Conservation (phyloP, 2,888 invertebrate species). For the Mimas tiliae region DNA sequence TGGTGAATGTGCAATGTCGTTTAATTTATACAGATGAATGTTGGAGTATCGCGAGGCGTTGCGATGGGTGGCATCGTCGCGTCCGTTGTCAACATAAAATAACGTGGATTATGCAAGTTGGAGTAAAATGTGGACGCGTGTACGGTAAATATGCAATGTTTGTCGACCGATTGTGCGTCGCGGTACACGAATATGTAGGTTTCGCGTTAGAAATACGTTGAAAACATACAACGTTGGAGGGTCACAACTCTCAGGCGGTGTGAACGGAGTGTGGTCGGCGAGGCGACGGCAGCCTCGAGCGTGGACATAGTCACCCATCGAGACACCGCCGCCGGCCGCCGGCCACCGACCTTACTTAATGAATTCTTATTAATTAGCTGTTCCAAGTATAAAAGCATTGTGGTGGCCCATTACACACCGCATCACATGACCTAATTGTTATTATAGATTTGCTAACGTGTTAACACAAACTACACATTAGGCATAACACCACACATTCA, state of each 20-base stretch:
- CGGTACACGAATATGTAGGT: background rate
- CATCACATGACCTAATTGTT: background rate
- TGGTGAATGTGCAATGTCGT: constrained; percentile 61
- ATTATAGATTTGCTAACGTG: background rate
- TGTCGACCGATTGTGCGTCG: background rate
- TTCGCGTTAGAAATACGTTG: constrained; percentile 30
- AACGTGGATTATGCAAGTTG: constrained; percentile 82
- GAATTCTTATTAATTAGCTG: constrained; percentile 15
- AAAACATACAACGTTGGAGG: constrained; percentile 2
- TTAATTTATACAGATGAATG: constrained; percentile 56
- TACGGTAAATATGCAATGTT: constrained; percentile 68
- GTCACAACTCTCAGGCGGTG: background rate
- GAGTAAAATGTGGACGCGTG: constrained; percentile 76
- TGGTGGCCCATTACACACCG: background rate
- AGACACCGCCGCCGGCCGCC: constrained; percentile 2
- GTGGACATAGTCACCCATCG: constrained; percentile 19
- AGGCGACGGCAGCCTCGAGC: constrained; percentile 13
- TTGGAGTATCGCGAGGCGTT: constrained; percentile 53
- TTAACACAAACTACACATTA: background rate
- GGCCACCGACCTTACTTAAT: constrained; percentile 11
- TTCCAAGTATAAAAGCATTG: background rate
- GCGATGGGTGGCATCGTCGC: constrained; percentile 71
- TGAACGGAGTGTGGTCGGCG: constrained; percentile 25
- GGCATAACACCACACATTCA: background rate
- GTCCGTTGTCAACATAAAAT: constrained; percentile 80